Conservation (phyloP, 2,113 vertebrate genomes). For the Bufo gargarizans region DNA sequence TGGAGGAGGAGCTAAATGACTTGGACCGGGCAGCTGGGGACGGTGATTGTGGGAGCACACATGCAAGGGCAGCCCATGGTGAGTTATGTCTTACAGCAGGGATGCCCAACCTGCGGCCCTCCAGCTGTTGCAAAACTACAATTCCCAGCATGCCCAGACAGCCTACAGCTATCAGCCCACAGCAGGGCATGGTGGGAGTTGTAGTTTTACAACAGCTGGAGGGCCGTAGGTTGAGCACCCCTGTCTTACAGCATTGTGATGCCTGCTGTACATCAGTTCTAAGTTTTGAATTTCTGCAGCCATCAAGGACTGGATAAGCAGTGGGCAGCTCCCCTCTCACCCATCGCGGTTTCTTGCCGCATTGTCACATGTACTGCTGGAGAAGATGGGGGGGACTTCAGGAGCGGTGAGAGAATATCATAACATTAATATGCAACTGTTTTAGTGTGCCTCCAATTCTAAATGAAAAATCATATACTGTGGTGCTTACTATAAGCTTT, state of each 20-base stretch:
- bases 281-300: conserved; percentile 69
- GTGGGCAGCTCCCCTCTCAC: conserved; percentile 67
- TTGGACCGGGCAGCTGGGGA: conserved; percentile 88
- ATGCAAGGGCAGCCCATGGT: conserved; percentile 85
- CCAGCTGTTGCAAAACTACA: no score
- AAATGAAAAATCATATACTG: neutral
- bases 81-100: conserved; percentile 9
- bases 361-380: conserved; percentile 81
- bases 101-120: no score
- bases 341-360: conserved; percentile 75
- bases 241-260: neutral
- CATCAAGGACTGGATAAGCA: conserved; percentile 80
- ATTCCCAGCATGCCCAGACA: no score
- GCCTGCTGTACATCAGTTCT: neutral
- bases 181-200: no score
- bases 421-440: neutral
- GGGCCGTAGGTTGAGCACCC: no score
- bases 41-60: conserved; percentile 92
- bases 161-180: no score
- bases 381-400: conserved; percentile 93
- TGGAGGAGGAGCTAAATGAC: conserved; percentile 83
- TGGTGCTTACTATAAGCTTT: no score
- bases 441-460: neutral
- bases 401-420: conserved; percentile 81
- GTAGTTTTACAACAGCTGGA: no score